Evolutionary conservation across 2,888 invertebrate genomes (phyloP).

Genomic region (Prionchulus punctatus): DNA sequence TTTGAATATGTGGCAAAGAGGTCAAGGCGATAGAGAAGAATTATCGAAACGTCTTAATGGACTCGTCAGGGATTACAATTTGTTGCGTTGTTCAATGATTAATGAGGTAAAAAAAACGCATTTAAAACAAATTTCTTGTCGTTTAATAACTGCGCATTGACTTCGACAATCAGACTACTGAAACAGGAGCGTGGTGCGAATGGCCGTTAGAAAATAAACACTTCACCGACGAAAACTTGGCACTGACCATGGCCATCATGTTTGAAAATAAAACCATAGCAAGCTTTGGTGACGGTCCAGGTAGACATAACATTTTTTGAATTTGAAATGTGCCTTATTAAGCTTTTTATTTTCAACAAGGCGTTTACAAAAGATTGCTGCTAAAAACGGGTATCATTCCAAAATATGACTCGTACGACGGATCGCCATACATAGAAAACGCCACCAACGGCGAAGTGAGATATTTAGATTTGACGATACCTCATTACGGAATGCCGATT

Average conservation of each 20-base stretch:
- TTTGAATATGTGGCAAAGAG: too few species aligned
- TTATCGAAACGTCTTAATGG: not conserved
- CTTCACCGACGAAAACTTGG: conserved; percentile 3
- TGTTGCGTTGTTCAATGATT: not conserved
- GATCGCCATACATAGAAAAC: conserved; percentile 6
- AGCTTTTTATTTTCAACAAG: too few species aligned
- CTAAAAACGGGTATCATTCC: not conserved
- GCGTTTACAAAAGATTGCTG: conserved; percentile 5
- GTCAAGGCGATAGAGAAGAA: not conserved
- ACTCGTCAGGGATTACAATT: not conserved
- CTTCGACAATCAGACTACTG: conserved; percentile 1
- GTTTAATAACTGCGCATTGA: not conserved
- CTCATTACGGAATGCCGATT: conserved; percentile 10
- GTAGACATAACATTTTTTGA: not conserved
- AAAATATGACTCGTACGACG: conserved; percentile 9
- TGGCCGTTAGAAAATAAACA: not conserved
- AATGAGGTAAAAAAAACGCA: not conserved
- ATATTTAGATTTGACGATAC: conserved; percentile 13
- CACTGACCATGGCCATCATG: not conserved
- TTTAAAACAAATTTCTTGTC: not conserved
- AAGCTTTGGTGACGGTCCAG: conserved; percentile 9
- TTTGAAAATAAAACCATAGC: conserved; percentile 2
- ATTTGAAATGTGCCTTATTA: too few species aligned
- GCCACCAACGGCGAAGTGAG: conserved; percentile 5
- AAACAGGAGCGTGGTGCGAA: conserved; percentile 8